Evolutionary conservation across 2,797 vertebrate genomes (phyloP).

Genomic region (Epinephelus malabaricus): DNA sequence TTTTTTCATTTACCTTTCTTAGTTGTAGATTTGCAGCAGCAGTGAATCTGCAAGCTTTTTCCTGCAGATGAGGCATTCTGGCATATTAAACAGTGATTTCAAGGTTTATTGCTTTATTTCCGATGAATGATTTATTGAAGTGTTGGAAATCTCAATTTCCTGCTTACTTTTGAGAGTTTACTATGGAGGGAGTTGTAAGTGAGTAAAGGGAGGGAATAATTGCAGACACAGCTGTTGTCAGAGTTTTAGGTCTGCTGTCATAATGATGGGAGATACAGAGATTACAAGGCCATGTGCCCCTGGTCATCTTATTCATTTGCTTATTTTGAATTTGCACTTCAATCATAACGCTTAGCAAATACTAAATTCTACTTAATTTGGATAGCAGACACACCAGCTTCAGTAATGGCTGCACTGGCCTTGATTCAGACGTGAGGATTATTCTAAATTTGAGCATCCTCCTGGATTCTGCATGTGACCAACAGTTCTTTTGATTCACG

Average conservation of each 20-base stretch:
- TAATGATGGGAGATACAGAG: background rate
- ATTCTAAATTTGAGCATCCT: conserved; percentile 48
- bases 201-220: background rate
- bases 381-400: conserved; percentile 13
- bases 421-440: conserved; percentile 44
- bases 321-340: conserved; percentile 1
- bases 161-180: background rate
- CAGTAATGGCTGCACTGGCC: conserved; percentile 15
- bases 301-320: background rate
- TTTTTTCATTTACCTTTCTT: background rate
- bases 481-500: conserved; percentile 44
- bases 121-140: background rate
- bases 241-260: conserved; percentile 1
- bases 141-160: background rate
- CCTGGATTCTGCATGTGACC: conserved; percentile 29
- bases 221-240: conserved; percentile 9
- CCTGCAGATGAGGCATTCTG: background rate
- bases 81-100: background rate
- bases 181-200: background rate
- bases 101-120: background rate
- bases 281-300: background rate
- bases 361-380: conserved; percentile 6
- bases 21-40: background rate
- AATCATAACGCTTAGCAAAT: conserved; percentile 4
- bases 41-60: background rate